Conservation (phyloP, 2,888 invertebrate genomes). For the Belgica antarctica region DNA sequence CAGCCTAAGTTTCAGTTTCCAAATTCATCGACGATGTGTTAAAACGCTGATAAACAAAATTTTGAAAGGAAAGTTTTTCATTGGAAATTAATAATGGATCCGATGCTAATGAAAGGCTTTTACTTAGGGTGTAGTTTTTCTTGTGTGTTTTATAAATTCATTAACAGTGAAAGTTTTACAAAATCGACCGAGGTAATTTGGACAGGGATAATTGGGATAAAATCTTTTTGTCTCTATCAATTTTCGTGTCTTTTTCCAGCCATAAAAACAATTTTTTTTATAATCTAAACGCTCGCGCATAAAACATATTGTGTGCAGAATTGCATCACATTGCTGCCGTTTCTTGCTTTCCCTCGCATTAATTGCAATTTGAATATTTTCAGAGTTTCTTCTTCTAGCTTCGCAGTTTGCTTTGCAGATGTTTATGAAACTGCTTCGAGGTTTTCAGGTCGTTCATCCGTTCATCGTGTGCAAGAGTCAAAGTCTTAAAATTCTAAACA, state of each 20-base stretch:
- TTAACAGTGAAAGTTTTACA: too few species aligned
- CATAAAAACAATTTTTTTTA: neutral
- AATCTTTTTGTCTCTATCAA: too few species aligned
- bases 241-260: neutral
- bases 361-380: constrained; percentile 16
- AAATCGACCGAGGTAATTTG: too few species aligned
- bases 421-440: constrained; percentile 39
- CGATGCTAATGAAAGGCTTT: too few species aligned
- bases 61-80: too few species aligned
- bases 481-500: neutral
- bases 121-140: too few species aligned
- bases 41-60: too few species aligned
- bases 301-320: constrained; percentile 13
- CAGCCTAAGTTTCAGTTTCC: too few species aligned
- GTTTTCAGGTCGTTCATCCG: constrained; percentile 40
- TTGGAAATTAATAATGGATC: too few species aligned
- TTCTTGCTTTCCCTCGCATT: constrained; percentile 6
- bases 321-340: neutral
- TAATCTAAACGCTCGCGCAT: constrained; percentile 10
- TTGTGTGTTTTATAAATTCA: too few species aligned
- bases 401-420: constrained; percentile 34
- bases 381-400: neutral
- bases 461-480: neutral
- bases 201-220: too few species aligned
- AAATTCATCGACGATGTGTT: too few species aligned